Percentiles rank a stretch among this genome's conserved stretches.
These are phyloP conservation scores for Amorpha juglandis DNA, from an alignment of 2,888 invertebrate species.

Conservation along the genomic window DNA sequence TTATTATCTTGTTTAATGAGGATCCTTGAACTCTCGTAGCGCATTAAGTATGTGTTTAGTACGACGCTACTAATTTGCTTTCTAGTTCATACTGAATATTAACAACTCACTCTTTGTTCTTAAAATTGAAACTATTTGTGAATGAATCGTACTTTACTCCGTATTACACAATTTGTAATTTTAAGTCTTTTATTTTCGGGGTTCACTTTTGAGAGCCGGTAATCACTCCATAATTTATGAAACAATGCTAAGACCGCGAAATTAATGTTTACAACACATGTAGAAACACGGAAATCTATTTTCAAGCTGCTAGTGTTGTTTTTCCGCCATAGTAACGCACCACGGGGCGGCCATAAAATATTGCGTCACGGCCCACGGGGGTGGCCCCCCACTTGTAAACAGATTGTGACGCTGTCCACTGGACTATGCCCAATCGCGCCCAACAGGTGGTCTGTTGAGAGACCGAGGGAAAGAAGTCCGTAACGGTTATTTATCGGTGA, in stretches of 20 bases:
- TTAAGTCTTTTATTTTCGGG: neutral
- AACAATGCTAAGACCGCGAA: constrained; percentile 43
- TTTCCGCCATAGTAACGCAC: constrained; percentile 78
- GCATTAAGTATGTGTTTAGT: constrained; percentile 17
- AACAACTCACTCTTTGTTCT: neutral
- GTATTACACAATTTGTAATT: neutral
- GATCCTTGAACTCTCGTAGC: constrained; percentile 15
- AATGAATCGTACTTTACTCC: neutral
- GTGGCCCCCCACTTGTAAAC: constrained; percentile 79
- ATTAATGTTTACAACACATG: constrained; percentile 61
- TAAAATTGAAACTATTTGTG: neutral
- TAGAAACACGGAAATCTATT: constrained; percentile 78
- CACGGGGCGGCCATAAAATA: constrained; percentile 71
- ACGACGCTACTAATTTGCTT: constrained; percentile 28
- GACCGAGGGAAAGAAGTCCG: neutral
- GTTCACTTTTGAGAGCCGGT: neutral
- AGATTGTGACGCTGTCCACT: constrained; percentile 76
- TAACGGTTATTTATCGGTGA: constrained; percentile 34
- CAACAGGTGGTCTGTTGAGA: constrained; percentile 73
- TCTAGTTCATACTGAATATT: neutral
- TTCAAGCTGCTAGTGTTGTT: constrained; percentile 67
- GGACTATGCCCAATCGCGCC: constrained; percentile 70
- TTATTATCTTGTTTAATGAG: constrained; percentile 19
- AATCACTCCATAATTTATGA: neutral
- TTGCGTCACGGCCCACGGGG: constrained; percentile 72